phyloP scores from a whole-genome alignment of 2,888 invertebrate species.

The Clusia tigrina region DNA sequence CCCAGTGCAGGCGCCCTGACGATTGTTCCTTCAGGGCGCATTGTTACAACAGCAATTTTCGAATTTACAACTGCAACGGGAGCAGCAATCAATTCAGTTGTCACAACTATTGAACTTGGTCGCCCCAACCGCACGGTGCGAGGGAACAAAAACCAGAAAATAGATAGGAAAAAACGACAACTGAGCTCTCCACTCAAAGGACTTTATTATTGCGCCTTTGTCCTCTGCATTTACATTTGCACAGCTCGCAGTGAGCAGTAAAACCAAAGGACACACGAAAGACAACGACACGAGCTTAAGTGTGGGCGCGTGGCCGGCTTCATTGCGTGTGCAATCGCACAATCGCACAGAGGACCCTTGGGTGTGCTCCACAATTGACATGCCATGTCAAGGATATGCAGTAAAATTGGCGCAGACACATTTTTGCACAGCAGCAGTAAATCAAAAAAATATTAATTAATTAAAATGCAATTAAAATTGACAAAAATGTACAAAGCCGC shows the following conservation, averaged over 20 bases:
- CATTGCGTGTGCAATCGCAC: background rate
- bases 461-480: background rate
- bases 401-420: background rate
- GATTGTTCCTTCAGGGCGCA: no score
- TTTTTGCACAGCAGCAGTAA: no score
- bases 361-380: background rate
- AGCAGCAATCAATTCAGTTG: conserved; percentile 6
- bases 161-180: background rate
- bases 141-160: background rate
- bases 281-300: background rate
- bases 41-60: no score
- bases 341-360: background rate
- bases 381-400: background rate
- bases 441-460: background rate
- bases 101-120: background rate
- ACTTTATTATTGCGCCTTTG: conserved; percentile 11
- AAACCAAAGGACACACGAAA: conserved; percentile 13
- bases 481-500: background rate
- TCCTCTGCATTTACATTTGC: conserved; percentile 4
- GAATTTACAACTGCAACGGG: conserved; percentile 12
- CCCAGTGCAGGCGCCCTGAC: no score
- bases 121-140: background rate
- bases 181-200: background rate
- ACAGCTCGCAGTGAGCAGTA: background rate
- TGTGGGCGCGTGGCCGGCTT: background rate